These are phyloP conservation scores for Conus canariensis DNA, from an alignment of 2,888 invertebrate genomes.

Conservation along the genomic window DNA sequence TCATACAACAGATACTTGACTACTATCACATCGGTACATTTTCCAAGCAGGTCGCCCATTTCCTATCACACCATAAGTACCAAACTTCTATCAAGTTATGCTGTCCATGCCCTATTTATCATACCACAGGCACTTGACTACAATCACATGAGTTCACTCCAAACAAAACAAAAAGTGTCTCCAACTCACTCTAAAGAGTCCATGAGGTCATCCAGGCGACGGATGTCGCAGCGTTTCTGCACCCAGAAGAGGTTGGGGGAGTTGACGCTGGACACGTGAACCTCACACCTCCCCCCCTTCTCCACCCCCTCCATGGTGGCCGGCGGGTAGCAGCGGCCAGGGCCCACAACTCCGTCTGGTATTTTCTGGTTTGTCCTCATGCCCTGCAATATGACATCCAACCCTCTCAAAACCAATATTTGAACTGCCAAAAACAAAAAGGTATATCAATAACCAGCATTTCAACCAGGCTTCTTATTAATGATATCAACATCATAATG, in stretches of 20 bases:
- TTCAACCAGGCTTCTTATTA: no score
- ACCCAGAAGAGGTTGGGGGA: conserved; percentile 71
- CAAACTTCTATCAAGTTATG: no score
- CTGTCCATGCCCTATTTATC: no score
- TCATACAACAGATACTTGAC: no score
- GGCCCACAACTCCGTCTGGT: conserved; percentile 64
- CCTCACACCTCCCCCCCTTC: conserved; percentile 51
- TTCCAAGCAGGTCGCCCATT: no score
- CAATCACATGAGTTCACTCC: no score
- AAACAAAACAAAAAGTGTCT: background rate
- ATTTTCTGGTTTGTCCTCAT: conserved; percentile 12
- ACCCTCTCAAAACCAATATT: no score
- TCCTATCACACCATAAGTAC: no score
- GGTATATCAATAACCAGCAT: background rate
- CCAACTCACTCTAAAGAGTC: conserved; percentile 69
- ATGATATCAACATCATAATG: no score
- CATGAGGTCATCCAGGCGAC: conserved; percentile 70
- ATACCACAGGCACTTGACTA: no score
- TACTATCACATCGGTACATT: no score
- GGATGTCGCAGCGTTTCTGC: conserved; percentile 59
- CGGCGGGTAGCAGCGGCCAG: conserved; percentile 61
- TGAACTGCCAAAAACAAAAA: no score
- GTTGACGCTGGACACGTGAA: conserved; percentile 67
- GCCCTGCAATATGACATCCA: background rate
- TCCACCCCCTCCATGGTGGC: conserved; percentile 44